Conservation (phyloP, 2,888 invertebrate species). For the Leucophenga montana region DNA sequence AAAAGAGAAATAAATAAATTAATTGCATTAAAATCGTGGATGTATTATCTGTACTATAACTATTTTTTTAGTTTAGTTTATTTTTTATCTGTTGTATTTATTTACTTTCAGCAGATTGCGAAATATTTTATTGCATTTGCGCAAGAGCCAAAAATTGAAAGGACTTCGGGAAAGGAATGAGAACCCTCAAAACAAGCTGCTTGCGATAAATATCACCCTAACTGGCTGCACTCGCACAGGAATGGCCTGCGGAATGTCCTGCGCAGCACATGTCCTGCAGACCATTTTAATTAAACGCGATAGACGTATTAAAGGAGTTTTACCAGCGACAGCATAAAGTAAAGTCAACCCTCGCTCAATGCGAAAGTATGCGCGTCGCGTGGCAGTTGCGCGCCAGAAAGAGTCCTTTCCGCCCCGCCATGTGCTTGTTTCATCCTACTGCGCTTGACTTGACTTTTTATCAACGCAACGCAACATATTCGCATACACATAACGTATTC, state of each 20-base stretch:
- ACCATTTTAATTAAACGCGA: constrained; percentile 59
- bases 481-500: constrained; percentile 37
- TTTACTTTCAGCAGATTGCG: too few relatives aligned
- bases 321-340: too few relatives aligned
- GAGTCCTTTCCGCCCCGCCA: constrained; percentile 34
- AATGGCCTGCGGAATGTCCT: constrained; percentile 32
- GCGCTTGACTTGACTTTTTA: constrained; percentile 31
- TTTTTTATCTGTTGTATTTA: too few relatives aligned
- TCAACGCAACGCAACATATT: constrained; percentile 35
- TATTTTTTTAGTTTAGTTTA: too few relatives aligned
- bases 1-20: neutral
- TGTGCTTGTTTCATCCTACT: constrained; percentile 26
- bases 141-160: neutral
- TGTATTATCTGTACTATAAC: too few relatives aligned
- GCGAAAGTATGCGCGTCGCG: constrained; percentile 61
- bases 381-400: constrained; percentile 57
- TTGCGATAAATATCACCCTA: constrained; percentile 57
- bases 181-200: constrained; percentile 27
- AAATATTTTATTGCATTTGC: too few relatives aligned
- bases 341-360: neutral
- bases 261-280: constrained; percentile 62
- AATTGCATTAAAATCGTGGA: neutral
- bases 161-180: neutral
- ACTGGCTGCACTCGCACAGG: constrained; percentile 15
- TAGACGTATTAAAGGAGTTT: neutral